phyloP scores from a whole-genome alignment of 2,797 vertebrate genomes.

The Clarias fuscus region DNA sequence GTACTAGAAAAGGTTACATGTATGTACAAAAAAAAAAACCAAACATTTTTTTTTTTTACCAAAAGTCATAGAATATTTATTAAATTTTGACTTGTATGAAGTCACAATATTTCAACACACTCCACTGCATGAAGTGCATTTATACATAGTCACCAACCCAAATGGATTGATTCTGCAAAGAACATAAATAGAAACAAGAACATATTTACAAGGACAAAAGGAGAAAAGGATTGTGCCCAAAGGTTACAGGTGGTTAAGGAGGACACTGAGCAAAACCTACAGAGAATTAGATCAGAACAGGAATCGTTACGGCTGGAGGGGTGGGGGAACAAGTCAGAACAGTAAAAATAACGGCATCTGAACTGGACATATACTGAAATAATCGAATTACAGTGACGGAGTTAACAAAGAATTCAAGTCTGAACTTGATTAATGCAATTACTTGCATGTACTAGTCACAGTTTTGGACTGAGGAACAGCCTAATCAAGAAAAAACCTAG shows the following conservation, averaged over 20 bases:
- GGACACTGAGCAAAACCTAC: conserved; percentile 9
- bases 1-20: background rate
- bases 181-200: conserved; percentile 94
- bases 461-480: conserved; percentile 2
- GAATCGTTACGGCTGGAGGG: background rate
- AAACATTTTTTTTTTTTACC: conserved; percentile 58
- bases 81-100: conserved; percentile 99
- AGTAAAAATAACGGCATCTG: background rate
- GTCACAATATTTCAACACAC: conserved; percentile 94
- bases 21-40: conserved; percentile 48
- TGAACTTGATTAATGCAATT: background rate
- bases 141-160: conserved; percentile 86
- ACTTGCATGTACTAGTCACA: conserved; percentile 12
- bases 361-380: conserved; percentile 1
- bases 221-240: conserved; percentile 55
- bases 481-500: conserved; percentile 1
- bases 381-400: conserved; percentile 5
- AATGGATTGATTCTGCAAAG: conserved; percentile 89
- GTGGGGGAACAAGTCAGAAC: background rate
- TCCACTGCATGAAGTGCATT: conserved; percentile 79
- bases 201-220: conserved; percentile 87
- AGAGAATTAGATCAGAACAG: conserved; percentile 6
- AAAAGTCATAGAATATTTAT: conserved; percentile 88
- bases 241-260: conserved; percentile 27
- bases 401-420: background rate